Evolutionary conservation across 2,888 invertebrate genomes (phyloP).

Genomic region (Philonicus albiceps): DNA sequence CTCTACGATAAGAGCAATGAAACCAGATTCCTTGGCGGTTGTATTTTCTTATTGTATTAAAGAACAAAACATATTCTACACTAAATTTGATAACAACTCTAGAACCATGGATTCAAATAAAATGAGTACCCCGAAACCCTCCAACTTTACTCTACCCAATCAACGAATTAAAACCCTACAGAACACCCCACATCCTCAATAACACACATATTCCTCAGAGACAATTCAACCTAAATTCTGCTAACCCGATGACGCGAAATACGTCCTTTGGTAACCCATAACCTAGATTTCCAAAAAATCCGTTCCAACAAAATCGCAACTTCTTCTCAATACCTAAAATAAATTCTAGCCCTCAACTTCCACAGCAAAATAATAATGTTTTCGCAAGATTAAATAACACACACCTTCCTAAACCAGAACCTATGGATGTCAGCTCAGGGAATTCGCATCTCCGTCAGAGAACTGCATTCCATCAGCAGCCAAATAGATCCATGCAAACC

Average conservation of each 20-base stretch:
- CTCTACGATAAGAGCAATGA: slow-evolving; percentile 50
- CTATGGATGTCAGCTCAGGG: neutral
- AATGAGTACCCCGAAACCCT: neutral
- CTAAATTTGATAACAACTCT: neutral
- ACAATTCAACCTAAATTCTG: neutral
- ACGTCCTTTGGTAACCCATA: neutral
- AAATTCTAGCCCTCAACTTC: neutral
- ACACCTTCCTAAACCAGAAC: neutral
- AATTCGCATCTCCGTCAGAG: neutral
- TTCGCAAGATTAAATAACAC: neutral
- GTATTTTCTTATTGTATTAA: slow-evolving; percentile 49
- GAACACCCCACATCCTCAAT: neutral
- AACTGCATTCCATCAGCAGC: neutral
- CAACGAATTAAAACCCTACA: neutral
- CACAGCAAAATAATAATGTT: neutral
- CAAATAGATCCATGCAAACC: neutral
- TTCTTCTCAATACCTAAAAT: neutral
- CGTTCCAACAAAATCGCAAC: neutral
- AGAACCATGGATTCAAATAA: neutral
- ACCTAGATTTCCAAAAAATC: neutral
- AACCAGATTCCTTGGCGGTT: slow-evolving; percentile 45
- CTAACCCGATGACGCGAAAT: neutral
- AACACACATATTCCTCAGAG: neutral
- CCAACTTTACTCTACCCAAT: neutral
- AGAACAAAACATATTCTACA: slow-evolving; percentile 49